Evolutionary conservation across 2,797 vertebrate species (phyloP), one percentile per base, ranked within the genome.

Genomic region (Ctenopoma kingsleyae): DNA sequence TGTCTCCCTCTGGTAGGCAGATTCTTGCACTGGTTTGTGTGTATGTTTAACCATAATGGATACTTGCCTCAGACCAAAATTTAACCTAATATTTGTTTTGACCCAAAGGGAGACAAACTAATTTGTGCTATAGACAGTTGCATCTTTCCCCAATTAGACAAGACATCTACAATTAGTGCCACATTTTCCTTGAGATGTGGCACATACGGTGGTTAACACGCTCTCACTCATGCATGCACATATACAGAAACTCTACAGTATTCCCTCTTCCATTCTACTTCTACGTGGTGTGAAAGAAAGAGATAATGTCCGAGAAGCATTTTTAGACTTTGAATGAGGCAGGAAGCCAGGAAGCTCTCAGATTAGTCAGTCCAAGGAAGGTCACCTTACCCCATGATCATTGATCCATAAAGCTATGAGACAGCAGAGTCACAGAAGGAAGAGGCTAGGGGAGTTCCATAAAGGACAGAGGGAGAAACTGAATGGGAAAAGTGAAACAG

Each of bases 371-470:
- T 17, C 10, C 0, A 20, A 82, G 48, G 71, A 89, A 91, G 84
- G 89, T 88, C 85, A 91, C 85, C 82, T 89, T 84, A 44, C 51
- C 67, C 35, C 59, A 27, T 16, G 43, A 67, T 46, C 67, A 90
- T 76, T 74, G 78, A 91, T 86, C 75, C 64, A 83, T 87, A 81
- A 87, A 83, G 69, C 63, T 54, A 47, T 70, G 27, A 84, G 63
- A 63, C 61, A 50, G 61, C 48, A 70, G 49, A 73, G 35, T 52
- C 36, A 35, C 25, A 51, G 51, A 53, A 20, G 32, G 62, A 40
- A 17, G 25, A 67, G 41, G 63, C 55, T 1, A 9, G 27, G 19
- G 9, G n/a, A n/a, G n/a, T n/a, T n/a, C n/a, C n/a, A n/a, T n/a
- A n/a, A 64, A 30, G 43, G 35, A 54, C 36, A 70, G 8, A 62